These are phyloP conservation scores for Papilio glaucus DNA, from an alignment of 1,140 invertebrate species.

Conservation along the genomic window DNA sequence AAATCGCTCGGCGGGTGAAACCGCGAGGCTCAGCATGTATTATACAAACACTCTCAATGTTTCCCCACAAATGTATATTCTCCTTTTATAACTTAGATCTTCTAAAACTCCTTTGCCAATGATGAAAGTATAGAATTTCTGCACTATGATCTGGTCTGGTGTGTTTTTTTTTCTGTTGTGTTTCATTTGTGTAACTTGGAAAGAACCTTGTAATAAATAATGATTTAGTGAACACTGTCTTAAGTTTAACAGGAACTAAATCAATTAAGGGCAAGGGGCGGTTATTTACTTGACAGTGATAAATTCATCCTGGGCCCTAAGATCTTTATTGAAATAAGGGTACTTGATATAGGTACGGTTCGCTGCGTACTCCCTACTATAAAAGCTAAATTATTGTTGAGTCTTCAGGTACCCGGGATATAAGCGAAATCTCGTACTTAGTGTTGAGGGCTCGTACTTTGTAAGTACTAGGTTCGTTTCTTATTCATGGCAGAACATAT, in stretches of 20 bases:
- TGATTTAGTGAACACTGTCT: background rate
- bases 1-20: too few species aligned
- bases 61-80: too few species aligned
- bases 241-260: background rate
- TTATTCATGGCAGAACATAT: too few species aligned
- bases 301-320: constrained; percentile 6
- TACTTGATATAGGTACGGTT: constrained; percentile 11
- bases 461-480: too few species aligned
- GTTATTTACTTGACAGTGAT: constrained; percentile 32
- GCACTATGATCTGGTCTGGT: too few species aligned
- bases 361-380: background rate
- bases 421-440: background rate
- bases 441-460: too few species aligned
- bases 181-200: background rate
- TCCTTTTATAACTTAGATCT: too few species aligned
- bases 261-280: constrained; percentile 20
- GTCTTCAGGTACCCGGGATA: background rate
- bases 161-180: too few species aligned
- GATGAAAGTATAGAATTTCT: too few species aligned
- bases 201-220: background rate
- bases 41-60: too few species aligned
- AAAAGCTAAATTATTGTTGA: background rate
- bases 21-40: too few species aligned
- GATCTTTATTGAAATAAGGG: constrained; percentile 20
- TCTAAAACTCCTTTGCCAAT: too few species aligned